Base-by-base conservation (phyloP, 2,797 vertebrate species). In the Cryptoblepharus egeriae region DNA sequence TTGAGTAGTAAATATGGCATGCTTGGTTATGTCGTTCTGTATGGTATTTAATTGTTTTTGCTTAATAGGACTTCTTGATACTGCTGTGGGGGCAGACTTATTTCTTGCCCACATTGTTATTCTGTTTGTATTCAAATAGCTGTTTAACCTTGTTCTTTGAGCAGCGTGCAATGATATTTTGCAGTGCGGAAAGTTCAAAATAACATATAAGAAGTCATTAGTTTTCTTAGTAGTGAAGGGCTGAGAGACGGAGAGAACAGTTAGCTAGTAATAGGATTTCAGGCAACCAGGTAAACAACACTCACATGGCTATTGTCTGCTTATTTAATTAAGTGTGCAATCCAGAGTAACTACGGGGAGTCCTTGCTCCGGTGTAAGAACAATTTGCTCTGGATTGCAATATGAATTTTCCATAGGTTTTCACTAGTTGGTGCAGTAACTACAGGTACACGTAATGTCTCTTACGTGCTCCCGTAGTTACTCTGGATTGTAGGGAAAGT, bases 1-100 rank as follows among this genome's bases (percentile, higher is more conserved):
- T 85, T 82, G 86, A 37, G 91, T 90, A 90, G 89, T 85, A 93
- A 90, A 92, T 82, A 82, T 16, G 68, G 89, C 45, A 86, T 86
- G 85, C 64, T 83, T 61, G 84, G 68, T 87, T 83, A 85, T 87
- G 85, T 91, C 89, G 90, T 93, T 92, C 85, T 89, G 90, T 80
- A 71, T 84, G 85, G 78, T 81, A 90, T 87, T 18, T 86, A 86
- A 75, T 61, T 79, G 84, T 89, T 72, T 39, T n/a, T 45, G 37
- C 87, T 37, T 32, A 79, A 77, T 70, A 84, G 18, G 24, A 20
- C 57, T 90, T 85, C 84, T 74, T 69, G 77, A 83, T 78, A 86
- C 77, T 32, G 42, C 30, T 81, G 2, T 72, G 70, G 86, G 71
- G 76, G 88, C 4, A 68, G 79, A 82, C 79, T 32, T 65, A 57